A percentile compares a stretch with the other conserved stretches of the same genome.
phyloP scores from a whole-genome alignment of 2,797 vertebrate genomes.

The Sebastes oblongus region DNA sequence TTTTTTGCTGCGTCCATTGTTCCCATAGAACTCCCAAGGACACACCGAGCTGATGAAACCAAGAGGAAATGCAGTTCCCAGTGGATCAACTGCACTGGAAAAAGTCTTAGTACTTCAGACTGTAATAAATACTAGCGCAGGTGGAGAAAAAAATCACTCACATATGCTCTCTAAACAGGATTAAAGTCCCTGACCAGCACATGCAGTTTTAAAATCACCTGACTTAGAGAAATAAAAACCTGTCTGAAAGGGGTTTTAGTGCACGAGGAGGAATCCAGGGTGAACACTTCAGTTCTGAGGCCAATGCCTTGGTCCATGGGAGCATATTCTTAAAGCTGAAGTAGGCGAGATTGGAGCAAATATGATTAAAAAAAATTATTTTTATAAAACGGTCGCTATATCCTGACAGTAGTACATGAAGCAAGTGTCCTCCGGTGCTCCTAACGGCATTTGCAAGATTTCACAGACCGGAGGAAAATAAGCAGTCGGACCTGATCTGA shows the following conservation, averaged over 20 bases:
- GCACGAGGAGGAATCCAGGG: background rate
- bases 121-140: background rate
- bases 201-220: background rate
- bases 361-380: no score
- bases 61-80: background rate
- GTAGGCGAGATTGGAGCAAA: no score
- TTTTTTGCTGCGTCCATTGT: background rate
- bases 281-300: background rate
- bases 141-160: background rate
- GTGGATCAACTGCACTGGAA: background rate
- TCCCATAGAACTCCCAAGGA: background rate
- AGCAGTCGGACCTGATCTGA: no score
- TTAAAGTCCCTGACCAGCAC: background rate
- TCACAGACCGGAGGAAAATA: no score
- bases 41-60: conserved; percentile 19
- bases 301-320: background rate
- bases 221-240: background rate
- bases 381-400: no score
- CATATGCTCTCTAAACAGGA: background rate
- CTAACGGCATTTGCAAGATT: no score
- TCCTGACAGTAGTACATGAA: no score
- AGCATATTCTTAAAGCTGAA: background rate
- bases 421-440: no score
- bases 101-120: background rate
- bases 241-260: background rate